phyloP scores from a whole-genome alignment of 2,113 vertebrate species.

The Myotis davidii region DNA sequence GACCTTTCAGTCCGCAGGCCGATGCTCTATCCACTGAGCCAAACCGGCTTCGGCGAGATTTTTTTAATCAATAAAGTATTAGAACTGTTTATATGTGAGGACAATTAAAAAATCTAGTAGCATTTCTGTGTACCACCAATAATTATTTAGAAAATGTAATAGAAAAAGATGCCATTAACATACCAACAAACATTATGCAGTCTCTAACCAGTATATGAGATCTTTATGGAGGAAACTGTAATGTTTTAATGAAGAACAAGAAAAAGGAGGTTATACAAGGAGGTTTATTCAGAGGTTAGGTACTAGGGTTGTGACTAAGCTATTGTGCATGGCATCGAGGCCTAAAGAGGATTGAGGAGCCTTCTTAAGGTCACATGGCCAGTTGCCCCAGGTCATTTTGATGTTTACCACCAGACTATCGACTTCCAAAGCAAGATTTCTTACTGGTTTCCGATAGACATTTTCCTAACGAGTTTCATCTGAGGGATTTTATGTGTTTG shows the following conservation, averaged over 20 bases:
- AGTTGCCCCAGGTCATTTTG: not conserved
- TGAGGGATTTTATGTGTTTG: not conserved
- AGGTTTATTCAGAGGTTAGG: not conserved
- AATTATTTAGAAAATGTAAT: not conserved
- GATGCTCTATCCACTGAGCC: no score
- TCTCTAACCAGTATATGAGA: not conserved
- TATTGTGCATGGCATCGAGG: rapidly evolving
- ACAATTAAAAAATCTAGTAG: not conserved
- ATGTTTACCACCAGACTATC: not conserved
- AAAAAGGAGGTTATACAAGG: not conserved
- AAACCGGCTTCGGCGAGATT: not conserved
- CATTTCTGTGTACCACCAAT: not conserved
- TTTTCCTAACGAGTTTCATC: not conserved
- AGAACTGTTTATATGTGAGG: not conserved
- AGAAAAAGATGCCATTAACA: not conserved
- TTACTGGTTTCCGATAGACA: not conserved
- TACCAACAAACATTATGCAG: not conserved
- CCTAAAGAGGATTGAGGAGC: not conserved
- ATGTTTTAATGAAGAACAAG: not conserved
- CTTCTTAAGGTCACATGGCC: not conserved
- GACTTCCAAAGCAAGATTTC: not conserved
- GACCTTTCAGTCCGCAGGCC: no score
- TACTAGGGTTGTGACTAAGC: not conserved
- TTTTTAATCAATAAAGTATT: not conserved
- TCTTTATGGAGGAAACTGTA: not conserved